Base-by-base conservation (phyloP, 2,113 vertebrate species). In the Tenrec ecaudatus region DNA sequence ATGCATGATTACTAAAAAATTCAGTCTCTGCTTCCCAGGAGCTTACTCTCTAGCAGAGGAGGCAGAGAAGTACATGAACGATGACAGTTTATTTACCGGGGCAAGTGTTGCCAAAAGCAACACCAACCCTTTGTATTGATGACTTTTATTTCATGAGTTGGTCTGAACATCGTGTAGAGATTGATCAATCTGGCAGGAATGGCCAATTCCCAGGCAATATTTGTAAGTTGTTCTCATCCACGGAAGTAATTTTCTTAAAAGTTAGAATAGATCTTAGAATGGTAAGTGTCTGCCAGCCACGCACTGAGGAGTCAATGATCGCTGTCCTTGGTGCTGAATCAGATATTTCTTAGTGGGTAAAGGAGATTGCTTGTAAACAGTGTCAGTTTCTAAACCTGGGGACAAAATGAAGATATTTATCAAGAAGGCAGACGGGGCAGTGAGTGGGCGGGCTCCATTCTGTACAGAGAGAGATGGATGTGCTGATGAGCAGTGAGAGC, bases 281-380 rank as follows among this genome's bases (percentile, higher is more conserved):
- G 77, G 0, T 31, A 57, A 53, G 38, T 12, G 1, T 23, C 29
- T 5, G 5, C 14, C 22, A 22, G 9, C 7, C 43, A 77, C 0
- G 19, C 14, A 58, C 2, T 6, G 2, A 57, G 66, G 15, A 78
- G 57, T 1, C 3, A 6, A n/a, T 20, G 16, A 16, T 31, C 7
- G 33, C 86, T 84, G n/a, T 95, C 76, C 68, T 80, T 77, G 69
- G 82, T 92, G 19, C 81, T 85, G 64, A 91, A 93, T 83, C 16
- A 80, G 9, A 29, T 40, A n/a, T 88, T 60, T 90, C 38, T n/a
- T 10, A 25, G 15, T 33, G 58, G 60, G 62, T 89, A 79, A 66
- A 47, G 15, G 12, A 40, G 78, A 60, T 47, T 2, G 10, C 43
- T 73, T 38, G 53, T 53, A 82, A 81, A 90, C 5, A n/a, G 25